Percentiles rank a stretch among this genome's conserved stretches.
Conservation (phyloP, 2,113 vertebrate genomes). For the Holacanthus passer region DNA sequence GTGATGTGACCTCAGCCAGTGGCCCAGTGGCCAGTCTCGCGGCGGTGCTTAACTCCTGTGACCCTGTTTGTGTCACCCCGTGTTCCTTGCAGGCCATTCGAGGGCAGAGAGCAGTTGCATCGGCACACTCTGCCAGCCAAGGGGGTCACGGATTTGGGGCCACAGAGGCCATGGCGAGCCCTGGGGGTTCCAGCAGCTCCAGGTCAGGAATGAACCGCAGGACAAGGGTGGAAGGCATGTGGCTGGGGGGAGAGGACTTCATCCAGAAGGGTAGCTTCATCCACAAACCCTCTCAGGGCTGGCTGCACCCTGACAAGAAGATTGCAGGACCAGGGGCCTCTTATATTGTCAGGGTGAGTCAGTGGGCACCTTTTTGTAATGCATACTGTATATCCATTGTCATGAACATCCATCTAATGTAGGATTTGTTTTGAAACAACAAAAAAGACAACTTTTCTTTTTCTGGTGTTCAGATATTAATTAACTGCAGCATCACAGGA, state of each 20-base stretch:
- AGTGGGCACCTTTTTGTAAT: background rate
- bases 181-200: slow-evolving; percentile 65
- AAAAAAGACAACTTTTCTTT: slow-evolving; percentile 15
- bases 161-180: slow-evolving; percentile 71
- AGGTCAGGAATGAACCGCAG: slow-evolving; percentile 84
- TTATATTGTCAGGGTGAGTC: slow-evolving; percentile 95
- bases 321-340: slow-evolving; percentile 92
- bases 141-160: slow-evolving; percentile 71
- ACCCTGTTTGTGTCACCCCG: slow-evolving; percentile 90
- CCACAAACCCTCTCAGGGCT: slow-evolving; percentile 96
- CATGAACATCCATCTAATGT: background rate
- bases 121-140: slow-evolving; percentile 51
- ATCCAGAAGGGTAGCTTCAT: slow-evolving; percentile 93
- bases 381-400: background rate
- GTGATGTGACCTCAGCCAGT: slow-evolving; percentile 50
- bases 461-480: background rate
- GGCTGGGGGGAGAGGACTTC: slow-evolving; percentile 87
- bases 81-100: slow-evolving; percentile 89
- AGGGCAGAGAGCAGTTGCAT: slow-evolving; percentile 79
- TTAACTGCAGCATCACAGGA: background rate
- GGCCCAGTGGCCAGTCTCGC: slow-evolving; percentile 87
- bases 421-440: background rate
- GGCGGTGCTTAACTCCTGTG: slow-evolving; percentile 91
- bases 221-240: slow-evolving; percentile 85
- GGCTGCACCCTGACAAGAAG: slow-evolving; percentile 94